Conservation (phyloP, 2,888 invertebrate species). For the Timema cristinae region DNA sequence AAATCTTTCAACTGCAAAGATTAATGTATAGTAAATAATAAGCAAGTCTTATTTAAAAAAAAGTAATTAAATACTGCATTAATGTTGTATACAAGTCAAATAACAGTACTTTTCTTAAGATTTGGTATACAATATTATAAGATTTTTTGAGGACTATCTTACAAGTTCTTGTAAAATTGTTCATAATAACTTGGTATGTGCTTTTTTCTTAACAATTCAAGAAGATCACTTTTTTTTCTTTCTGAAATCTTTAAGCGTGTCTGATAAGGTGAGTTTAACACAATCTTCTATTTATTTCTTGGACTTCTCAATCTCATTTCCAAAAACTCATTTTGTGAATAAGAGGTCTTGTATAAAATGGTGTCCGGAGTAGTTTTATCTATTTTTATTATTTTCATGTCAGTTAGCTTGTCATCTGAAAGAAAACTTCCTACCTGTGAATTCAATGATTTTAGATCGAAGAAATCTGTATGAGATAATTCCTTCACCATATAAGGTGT, state of each 20-base stretch:
- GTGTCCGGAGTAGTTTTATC: not conserved
- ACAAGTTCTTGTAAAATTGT: not conserved
- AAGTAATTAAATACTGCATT: too few species aligned
- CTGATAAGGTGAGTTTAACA: not conserved
- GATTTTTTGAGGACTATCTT: not conserved
- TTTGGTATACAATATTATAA: too few species aligned
- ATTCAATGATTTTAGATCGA: not conserved
- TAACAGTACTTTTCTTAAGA: too few species aligned
- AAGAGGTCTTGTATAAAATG: conserved; percentile 7
- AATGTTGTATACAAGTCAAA: too few species aligned
- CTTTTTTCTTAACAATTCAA: not conserved
- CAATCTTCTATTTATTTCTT: not conserved
- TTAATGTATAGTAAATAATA: too few species aligned
- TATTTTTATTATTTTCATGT: not conserved
- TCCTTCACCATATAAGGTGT: conserved; percentile 1
- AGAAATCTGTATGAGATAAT: conserved; percentile 5
- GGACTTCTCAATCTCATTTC: not conserved
- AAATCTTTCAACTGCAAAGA: not conserved
- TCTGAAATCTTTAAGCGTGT: not conserved
- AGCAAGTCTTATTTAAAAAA: too few species aligned
- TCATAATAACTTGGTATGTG: not conserved
- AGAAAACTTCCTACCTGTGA: too few species aligned
- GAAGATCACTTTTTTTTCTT: not conserved
- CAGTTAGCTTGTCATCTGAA: not conserved
- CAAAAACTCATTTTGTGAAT: conserved; percentile 1